These are phyloP conservation scores for Erythrolamprus reginae DNA, from an alignment of 2,113 vertebrate species.

Conservation along the genomic window DNA sequence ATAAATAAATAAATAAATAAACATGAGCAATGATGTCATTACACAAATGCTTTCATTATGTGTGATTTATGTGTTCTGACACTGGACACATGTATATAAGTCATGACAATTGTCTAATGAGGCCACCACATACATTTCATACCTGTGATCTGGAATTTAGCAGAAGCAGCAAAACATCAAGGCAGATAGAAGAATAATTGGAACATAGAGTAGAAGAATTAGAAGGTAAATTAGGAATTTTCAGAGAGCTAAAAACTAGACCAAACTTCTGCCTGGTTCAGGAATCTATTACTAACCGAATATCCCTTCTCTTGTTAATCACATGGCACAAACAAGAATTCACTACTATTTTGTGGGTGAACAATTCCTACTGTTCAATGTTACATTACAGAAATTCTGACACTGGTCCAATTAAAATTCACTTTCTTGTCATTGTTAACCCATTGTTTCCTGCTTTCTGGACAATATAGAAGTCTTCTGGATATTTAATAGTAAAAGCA, in stretches of 20 bases:
- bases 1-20: too few relatives aligned
- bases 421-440: neutral
- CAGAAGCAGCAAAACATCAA: neutral
- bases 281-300: neutral
- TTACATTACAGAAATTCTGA: neutral
- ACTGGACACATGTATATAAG: neutral
- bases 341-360: neutral
- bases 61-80: neutral
- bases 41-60: neutral
- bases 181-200: neutral
- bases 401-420: neutral
- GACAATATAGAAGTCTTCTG: neutral
- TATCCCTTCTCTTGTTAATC: neutral
- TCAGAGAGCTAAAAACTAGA: neutral
- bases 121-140: neutral
- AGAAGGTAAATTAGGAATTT: neutral
- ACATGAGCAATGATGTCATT: neutral
- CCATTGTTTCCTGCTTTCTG: neutral
- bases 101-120: neutral
- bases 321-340: neutral
- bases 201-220: neutral
- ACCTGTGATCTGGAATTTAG: neutral
- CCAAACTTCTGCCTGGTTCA: neutral
- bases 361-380: neutral
- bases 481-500: neutral